phyloP scores from a whole-genome alignment of 2,113 vertebrate species.

The Oxygymnocypris stewartii region DNA sequence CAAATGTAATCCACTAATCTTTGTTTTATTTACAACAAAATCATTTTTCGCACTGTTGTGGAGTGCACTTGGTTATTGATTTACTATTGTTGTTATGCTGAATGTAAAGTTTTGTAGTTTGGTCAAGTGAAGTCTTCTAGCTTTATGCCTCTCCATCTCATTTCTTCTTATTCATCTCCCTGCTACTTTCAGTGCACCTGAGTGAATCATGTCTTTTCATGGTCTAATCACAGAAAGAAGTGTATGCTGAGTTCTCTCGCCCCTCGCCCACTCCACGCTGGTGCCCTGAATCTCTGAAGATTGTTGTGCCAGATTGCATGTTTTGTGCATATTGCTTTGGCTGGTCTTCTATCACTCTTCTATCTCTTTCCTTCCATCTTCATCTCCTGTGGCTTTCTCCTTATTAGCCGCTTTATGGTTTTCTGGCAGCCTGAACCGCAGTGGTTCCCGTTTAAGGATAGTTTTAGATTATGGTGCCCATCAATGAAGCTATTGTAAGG shows the following conservation, averaged over 20 bases:
- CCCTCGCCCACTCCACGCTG: slow-evolving; percentile 53
- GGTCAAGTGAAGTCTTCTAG: slow-evolving; percentile 10
- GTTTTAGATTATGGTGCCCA: neutral
- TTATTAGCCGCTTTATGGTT: slow-evolving; percentile 27
- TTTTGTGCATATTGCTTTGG: slow-evolving; percentile 49
- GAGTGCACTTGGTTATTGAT: neutral
- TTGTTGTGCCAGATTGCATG: slow-evolving; percentile 55
- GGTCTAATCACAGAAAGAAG: slow-evolving; percentile 45
- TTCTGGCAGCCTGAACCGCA: neutral
- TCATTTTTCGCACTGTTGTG: neutral
- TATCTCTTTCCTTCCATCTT: slow-evolving; percentile 44
- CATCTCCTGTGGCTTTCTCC: slow-evolving; percentile 27
- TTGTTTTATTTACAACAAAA: neutral
- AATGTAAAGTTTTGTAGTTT: slow-evolving; percentile 23
- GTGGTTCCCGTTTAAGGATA: neutral
- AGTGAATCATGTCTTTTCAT: slow-evolving; percentile 43
- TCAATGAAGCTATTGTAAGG: slow-evolving; percentile 10
- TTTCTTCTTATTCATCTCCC: slow-evolving; percentile 13
- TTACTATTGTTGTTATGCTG: slow-evolving; percentile 12
- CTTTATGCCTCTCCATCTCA: slow-evolving; percentile 19
- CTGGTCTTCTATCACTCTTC: slow-evolving; percentile 32
- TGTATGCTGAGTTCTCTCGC: slow-evolving; percentile 38
- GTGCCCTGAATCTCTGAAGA: slow-evolving; percentile 52
- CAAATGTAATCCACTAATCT: no score
- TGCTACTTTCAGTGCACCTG: slow-evolving; percentile 43